Evolutionary conservation across 2,888 invertebrate genomes (phyloP).

Genomic region (Oxytorus armatus): DNA sequence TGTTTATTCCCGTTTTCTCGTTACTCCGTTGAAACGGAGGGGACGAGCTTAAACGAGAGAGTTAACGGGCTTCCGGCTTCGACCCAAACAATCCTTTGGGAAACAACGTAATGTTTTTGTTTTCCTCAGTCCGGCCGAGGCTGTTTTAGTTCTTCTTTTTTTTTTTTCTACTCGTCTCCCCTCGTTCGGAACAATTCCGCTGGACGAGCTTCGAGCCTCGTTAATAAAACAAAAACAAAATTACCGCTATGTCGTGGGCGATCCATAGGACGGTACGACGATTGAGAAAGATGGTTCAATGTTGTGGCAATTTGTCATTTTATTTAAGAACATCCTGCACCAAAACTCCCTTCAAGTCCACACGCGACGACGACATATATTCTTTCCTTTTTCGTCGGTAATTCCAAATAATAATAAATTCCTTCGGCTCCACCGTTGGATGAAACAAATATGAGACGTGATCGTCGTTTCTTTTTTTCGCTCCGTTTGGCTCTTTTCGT

Average conservation of each 20-base stretch:
- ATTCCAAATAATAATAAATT: slow-evolving; percentile 3
- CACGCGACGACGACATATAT: slow-evolving; percentile 1
- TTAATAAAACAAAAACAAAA: slow-evolving; percentile 21
- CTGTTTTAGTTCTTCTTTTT: slow-evolving; percentile 8
- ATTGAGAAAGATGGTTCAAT: slow-evolving; percentile 38
- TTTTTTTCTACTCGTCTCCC: background rate
- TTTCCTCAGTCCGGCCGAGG: slow-evolving; percentile 31
- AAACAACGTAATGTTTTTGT: slow-evolving; percentile 35
- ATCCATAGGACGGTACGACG: slow-evolving; percentile 17
- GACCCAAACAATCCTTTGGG: slow-evolving; percentile 10
- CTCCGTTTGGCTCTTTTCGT: slow-evolving; percentile 7
- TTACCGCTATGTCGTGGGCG: slow-evolving; percentile 37
- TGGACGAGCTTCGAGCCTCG: background rate
- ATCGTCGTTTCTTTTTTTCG: slow-evolving; percentile 3
- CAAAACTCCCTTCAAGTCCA: slow-evolving; percentile 17
- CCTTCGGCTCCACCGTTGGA: background rate
- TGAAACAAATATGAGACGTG: slow-evolving; percentile 20
- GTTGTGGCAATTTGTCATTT: slow-evolving; percentile 40
- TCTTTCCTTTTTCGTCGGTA: background rate
- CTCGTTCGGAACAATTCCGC: background rate
- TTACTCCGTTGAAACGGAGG: background rate
- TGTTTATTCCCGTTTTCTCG: too few relatives aligned
- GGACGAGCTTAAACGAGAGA: slow-evolving; percentile 17
- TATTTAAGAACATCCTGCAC: slow-evolving; percentile 51
- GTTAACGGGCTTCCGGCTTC: slow-evolving; percentile 41